Base-by-base conservation (phyloP, 64 coral and sea anemone genomes). In the Montipora foliosa region DNA sequence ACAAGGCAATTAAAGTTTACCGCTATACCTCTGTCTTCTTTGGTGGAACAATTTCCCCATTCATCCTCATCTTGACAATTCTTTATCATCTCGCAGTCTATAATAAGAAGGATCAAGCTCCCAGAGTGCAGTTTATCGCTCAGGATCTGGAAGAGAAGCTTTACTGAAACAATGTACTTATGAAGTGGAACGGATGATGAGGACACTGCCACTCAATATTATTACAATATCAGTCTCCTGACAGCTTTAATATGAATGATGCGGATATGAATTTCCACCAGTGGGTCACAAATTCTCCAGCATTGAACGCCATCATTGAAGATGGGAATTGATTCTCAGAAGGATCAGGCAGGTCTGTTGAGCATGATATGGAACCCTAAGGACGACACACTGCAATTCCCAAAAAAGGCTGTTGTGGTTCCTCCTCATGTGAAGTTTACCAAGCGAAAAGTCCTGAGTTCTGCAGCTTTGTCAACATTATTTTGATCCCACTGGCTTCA, bases 401-500 rank as follows among this genome's bases (percentile, higher is more conserved):
- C 75, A 79, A 75, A 20, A 11, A 89, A 79, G 62, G 74, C 88
- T 25, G 47, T 79, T 76, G 47, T 67, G 13, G 64, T 89, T 78
- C 75, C 88, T 79, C 53, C 75, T 64, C 53, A 79, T 9, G 77
- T 78, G 45, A 9, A 45, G 62, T 89, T 76, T 25, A 93, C 92
- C n/a, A 93, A 93, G 58, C 48, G 83, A 59, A 69, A 77, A 74
- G 75, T 93, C 86, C 67, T 93, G 17, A 84, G 75, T 52, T 69
- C 84, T 53, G 92, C 29, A 29, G 29, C 69, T 51, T 93, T 62
- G 53, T 93, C 84, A 53, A 76, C 79, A 51, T 93, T 29, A 25
- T 25, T 25, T 93, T 88, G 92, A 93, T 72, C 76, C 92, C 72
- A 62, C 88, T 46, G 92, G 84, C 67, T 16, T 93, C 74, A 87